Conservation (phyloP, 2,888 invertebrate genomes). For the Neuroscelio doddi region DNA sequence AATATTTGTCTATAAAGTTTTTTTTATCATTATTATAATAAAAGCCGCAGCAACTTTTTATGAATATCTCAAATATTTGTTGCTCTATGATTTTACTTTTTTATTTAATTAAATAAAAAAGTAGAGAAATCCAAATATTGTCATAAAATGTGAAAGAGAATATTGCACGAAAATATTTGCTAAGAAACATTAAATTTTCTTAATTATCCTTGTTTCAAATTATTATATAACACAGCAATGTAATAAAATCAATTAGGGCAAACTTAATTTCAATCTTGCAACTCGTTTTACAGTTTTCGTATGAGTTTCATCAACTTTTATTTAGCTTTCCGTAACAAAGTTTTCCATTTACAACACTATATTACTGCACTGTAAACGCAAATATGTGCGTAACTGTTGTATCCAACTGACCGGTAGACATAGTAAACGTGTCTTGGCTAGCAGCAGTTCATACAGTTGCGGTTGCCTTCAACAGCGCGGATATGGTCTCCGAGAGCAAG, state of each 20-base stretch:
- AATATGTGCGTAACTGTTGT: constrained; percentile 20
- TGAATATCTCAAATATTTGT: too few species aligned
- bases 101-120: too few species aligned
- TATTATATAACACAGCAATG: constrained; percentile 11
- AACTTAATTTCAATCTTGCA: constrained; percentile 28
- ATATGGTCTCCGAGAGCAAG: constrained; percentile 3
- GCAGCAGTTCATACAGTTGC: constrained; percentile 37
- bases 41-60: too few species aligned
- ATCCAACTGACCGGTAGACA: constrained; percentile 21
- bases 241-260: not conserved
- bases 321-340: constrained; percentile 14
- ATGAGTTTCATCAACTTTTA: constrained; percentile 32
- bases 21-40: too few species aligned
- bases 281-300: constrained; percentile 14
- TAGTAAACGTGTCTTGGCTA: constrained; percentile 19
- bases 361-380: constrained; percentile 20
- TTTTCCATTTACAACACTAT: not conserved
- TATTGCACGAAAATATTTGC: too few species aligned
- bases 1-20: too few species aligned
- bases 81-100: too few species aligned
- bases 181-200: too few species aligned
- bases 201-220: too few species aligned
- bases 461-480: constrained; percentile 18
- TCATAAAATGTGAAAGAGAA: too few species aligned
- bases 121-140: too few species aligned